Evolutionary conservation across 2,113 vertebrate genomes (phyloP).

Genomic region (Furnarius figulus): DNA sequence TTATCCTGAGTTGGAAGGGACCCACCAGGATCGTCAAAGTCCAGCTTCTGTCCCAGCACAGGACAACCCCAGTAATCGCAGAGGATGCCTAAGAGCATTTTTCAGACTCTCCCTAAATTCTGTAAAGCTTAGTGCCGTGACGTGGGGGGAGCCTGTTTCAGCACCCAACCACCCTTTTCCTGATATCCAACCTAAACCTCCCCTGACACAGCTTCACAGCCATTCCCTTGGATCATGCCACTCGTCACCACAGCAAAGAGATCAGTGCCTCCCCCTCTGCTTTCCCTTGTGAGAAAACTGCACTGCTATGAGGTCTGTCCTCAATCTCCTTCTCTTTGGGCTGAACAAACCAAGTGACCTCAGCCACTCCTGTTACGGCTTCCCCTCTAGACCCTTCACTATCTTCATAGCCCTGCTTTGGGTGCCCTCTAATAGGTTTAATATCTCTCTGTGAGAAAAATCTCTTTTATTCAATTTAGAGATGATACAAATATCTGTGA

Average conservation of each 20-base stretch:
- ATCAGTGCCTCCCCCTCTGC: not conserved
- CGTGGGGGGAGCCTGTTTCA: not conserved
- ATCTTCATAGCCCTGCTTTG: not conserved
- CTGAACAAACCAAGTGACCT: not conserved
- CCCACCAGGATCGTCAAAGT: not conserved
- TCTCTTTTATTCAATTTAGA: no score
- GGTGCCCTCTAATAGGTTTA: not conserved
- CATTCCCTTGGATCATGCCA: not conserved
- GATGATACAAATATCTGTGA: no score
- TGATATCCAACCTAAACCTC: not conserved
- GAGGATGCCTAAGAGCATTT: not conserved
- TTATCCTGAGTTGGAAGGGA: not conserved
- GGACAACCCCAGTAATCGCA: not conserved
- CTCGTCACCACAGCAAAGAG: not conserved
- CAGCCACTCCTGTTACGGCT: not conserved
- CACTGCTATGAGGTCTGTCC: not conserved
- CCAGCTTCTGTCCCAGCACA: not conserved
- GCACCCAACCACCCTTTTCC: fast-evolving
- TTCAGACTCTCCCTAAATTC: not conserved
- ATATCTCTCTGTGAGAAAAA: no score
- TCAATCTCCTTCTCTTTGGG: not conserved
- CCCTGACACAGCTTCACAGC: not conserved
- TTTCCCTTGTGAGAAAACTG: not conserved
- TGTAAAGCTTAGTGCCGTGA: not conserved
- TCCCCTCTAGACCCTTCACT: not conserved